phyloP scores from a whole-genome alignment of 2,888 invertebrate genomes.

The Bembecia ichneumoniformis region DNA sequence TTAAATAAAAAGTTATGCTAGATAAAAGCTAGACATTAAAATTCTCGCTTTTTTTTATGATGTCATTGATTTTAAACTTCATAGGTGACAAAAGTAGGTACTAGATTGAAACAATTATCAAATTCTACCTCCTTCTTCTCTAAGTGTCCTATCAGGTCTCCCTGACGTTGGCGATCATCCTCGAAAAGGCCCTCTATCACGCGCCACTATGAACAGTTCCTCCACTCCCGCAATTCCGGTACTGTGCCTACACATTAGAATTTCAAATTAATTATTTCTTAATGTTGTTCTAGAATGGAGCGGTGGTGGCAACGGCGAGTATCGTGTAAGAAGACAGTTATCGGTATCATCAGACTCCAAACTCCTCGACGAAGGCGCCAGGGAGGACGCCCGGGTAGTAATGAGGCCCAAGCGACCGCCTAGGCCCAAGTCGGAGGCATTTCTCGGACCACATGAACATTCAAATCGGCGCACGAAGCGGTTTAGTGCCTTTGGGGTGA shows the following conservation, averaged over 20 bases:
- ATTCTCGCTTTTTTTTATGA: no score
- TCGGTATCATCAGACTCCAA: slow-evolving; percentile 95
- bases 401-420: slow-evolving; percentile 92
- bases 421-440: slow-evolving; percentile 96
- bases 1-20: no score
- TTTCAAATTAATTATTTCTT: slow-evolving; percentile 3
- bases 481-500: slow-evolving; percentile 97
- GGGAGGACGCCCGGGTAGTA: slow-evolving; percentile 90
- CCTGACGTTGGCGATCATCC: no score
- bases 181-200: no score
- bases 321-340: slow-evolving; percentile 89
- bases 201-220: no score
- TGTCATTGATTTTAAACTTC: no score
- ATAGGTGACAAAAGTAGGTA: no score
- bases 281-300: slow-evolving; percentile 79
- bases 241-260: slow-evolving; percentile 5
- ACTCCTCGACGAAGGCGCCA: slow-evolving; percentile 89
- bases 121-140: no score
- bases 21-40: no score
- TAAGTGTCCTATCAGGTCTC: no score
- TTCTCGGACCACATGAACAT: slow-evolving; percentile 82
- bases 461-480: slow-evolving; percentile 89
- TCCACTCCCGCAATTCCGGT: neutral
- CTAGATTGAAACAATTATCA: no score
- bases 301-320: slow-evolving; percentile 79